Evolutionary conservation across 2,888 invertebrate species (phyloP), one percentile per base, ranked within the genome.

Genomic region (Xylota sylvarum): DNA sequence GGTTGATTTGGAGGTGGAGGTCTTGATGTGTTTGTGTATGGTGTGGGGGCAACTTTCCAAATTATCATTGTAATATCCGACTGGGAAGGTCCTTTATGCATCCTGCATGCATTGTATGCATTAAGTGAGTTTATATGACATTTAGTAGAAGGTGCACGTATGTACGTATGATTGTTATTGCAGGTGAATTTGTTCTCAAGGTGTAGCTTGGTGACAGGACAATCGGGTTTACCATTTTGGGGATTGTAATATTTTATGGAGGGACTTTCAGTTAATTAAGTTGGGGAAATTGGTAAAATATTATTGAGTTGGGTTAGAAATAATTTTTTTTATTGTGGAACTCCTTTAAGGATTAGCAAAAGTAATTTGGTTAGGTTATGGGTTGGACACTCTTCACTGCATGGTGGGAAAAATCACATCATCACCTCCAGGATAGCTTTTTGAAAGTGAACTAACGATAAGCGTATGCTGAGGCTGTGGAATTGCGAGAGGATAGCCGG

Each of bases 11-110:
- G n/a, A 35, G 37, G 55, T 56, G 40, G 17, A 4, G 27, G 69
- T 56, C 17, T 23, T 62, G 19, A 19, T 12, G 30, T 60, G 55
- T 37, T 58, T 17, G 35, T 35, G 19, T 43, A 58, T 30, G 40
- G 9, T 32, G 52, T 56, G 46, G 2, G 46, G 27, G 23, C 0
- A 48, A 40, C 67, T 79, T 84, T 78, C 40, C 48, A 79, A 78
- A 78, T 78, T 83, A 73, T 72, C 65, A 65, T 65, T 65, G 65
- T 52, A 72, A 78, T 73, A 60, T 73, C 73, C 55, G 52, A 78
- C 40, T 74, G 60, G 52, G 55, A 55, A 50, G 43, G 65, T 60
- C 70, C 78, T 50, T 65, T 65, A 40, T 58, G 52, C 50, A 73
- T 60, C 46, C 46, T 48, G 52, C 72, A 78, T 65, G 72, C 65